phyloP scores from a whole-genome alignment of 2,797 vertebrate genomes.

The Benthosema pterotum region DNA sequence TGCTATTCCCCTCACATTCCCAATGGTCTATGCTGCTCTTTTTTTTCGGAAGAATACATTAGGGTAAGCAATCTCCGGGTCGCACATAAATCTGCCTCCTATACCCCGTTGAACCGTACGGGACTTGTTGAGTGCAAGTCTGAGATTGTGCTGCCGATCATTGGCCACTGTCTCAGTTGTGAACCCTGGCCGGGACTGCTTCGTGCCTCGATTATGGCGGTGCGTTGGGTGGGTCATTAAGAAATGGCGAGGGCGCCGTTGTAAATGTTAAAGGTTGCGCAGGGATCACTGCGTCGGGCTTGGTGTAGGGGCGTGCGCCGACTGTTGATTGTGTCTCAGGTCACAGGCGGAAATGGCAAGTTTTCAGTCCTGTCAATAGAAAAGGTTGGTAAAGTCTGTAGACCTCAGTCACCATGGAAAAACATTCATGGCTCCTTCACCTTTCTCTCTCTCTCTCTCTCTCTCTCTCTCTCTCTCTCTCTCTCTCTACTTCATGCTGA shows the following conservation, averaged over 20 bases:
- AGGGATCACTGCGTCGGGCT: slow-evolving; percentile 49
- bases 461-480: slow-evolving; percentile 1
- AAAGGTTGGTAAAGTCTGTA: slow-evolving; percentile 30
- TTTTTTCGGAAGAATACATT: slow-evolving; percentile 63
- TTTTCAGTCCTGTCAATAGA: slow-evolving; percentile 55
- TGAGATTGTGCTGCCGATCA: slow-evolving; percentile 38
- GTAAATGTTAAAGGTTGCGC: slow-evolving; percentile 66
- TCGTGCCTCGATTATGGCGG: slow-evolving; percentile 51
- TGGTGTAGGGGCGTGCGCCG: slow-evolving; percentile 47
- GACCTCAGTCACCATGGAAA: slow-evolving; percentile 25
- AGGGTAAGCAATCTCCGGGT: slow-evolving; percentile 54
- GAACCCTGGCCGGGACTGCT: slow-evolving; percentile 29
- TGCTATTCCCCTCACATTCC: slow-evolving; percentile 69
- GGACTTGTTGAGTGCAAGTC: slow-evolving; percentile 48
- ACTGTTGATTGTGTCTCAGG: slow-evolving; percentile 54
- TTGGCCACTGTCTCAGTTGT: slow-evolving; percentile 19
- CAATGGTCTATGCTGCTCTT: slow-evolving; percentile 51
- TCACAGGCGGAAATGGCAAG: slow-evolving; percentile 49
- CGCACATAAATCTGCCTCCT: slow-evolving; percentile 62
- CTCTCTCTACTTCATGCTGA: too few relatives aligned
- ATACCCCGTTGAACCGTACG: slow-evolving; percentile 45
- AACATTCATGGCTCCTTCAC: slow-evolving; percentile 9
- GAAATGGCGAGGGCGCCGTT: slow-evolving; percentile 40
- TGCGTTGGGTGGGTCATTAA: slow-evolving; percentile 41
- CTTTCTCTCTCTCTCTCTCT: not conserved